Evolutionary conservation across 2,888 invertebrate genomes (phyloP).

Genomic region (Cantharis rufa): DNA sequence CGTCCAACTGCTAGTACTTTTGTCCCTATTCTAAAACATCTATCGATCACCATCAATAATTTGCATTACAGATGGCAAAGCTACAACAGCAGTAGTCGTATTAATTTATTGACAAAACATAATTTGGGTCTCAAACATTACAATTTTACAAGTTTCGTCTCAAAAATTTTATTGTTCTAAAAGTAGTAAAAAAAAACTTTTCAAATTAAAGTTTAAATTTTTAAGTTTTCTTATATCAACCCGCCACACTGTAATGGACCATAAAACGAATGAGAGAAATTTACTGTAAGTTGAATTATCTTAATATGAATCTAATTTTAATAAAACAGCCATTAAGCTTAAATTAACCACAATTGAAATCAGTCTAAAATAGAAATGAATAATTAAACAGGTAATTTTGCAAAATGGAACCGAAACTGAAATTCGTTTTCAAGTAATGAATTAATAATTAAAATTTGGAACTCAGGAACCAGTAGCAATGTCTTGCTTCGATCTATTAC

Average conservation of each 20-base stretch:
- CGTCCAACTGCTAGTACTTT: neutral
- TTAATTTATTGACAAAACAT: neutral
- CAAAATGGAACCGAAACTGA: neutral
- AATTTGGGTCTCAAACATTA: neutral
- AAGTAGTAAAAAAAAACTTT: neutral
- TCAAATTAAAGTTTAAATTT: neutral
- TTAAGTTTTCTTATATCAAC: neutral
- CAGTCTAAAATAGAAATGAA: neutral
- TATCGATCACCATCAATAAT: neutral
- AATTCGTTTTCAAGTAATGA: neutral
- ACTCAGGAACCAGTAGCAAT: neutral
- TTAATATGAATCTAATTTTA: neutral
- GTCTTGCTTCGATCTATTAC: neutral
- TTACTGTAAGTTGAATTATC: neutral
- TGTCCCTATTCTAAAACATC: neutral
- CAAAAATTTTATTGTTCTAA: neutral
- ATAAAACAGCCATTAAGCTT: neutral
- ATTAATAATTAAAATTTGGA: neutral
- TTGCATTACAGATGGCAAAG: neutral
- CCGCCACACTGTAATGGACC: neutral
- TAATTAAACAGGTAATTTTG: neutral
- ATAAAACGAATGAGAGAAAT: neutral
- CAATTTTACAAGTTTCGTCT: neutral
- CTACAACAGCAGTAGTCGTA: neutral
- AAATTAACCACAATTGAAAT: neutral